Evolutionary conservation across 2,888 invertebrate genomes (phyloP).

Genomic region (Andrena bucephala): DNA sequence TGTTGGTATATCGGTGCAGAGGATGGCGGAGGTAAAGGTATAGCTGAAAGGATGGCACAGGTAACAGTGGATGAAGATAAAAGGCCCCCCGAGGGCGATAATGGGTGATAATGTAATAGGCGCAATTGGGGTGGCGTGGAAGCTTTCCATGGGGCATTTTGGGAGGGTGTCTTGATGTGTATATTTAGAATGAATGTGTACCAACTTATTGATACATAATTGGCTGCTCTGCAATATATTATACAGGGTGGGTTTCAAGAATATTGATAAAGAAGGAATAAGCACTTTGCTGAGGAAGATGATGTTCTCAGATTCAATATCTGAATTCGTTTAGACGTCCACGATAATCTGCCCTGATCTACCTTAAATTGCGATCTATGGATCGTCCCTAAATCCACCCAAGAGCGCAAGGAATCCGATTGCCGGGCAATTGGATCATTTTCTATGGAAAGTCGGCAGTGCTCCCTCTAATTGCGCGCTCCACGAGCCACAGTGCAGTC

Average conservation of each 20-base stretch:
- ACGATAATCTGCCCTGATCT: neutral
- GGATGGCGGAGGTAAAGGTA: neutral
- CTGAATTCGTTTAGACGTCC: neutral
- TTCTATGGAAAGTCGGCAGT: slow-evolving; percentile 14
- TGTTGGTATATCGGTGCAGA: neutral
- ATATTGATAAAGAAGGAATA: neutral
- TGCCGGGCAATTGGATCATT: slow-evolving; percentile 16
- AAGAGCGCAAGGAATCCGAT: neutral
- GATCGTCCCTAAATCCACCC: neutral
- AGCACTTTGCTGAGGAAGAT: too few relatives aligned
- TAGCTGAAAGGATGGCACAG: neutral
- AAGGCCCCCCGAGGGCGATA: neutral
- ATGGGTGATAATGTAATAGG: neutral
- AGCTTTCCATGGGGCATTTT: neutral
- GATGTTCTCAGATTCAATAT: neutral
- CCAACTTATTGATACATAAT: too few relatives aligned
- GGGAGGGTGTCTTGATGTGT: too few relatives aligned
- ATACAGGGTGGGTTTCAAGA: too few relatives aligned
- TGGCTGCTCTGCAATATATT: too few relatives aligned
- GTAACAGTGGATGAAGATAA: neutral
- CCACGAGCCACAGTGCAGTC: slow-evolving; percentile 5
- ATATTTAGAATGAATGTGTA: too few relatives aligned
- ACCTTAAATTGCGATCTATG: neutral
- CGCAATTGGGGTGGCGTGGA: neutral
- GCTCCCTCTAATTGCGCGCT: neutral